Percentiles rank a stretch among this genome's conserved stretches.
Evolutionary conservation across 2,113 vertebrate species (phyloP).

Genomic region (Zosterops lateralis): DNA sequence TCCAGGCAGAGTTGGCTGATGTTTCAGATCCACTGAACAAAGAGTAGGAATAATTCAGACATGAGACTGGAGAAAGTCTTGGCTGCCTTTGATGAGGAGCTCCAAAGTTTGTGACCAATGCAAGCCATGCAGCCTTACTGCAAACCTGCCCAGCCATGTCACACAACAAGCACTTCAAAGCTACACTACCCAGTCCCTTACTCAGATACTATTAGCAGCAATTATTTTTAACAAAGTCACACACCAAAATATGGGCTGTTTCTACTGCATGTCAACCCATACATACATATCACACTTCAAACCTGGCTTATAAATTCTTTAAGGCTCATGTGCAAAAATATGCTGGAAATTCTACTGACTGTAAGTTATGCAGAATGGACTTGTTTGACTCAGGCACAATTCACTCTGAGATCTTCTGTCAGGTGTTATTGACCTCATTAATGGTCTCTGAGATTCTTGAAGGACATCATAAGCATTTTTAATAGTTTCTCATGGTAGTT

Average conservation of each 20-base stretch:
- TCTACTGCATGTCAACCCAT: neutral
- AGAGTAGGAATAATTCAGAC: neutral
- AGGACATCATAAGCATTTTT: neutral
- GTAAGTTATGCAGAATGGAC: neutral
- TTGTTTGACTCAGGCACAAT: neutral
- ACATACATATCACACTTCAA: neutral
- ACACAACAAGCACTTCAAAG: neutral
- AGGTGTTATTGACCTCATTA: neutral
- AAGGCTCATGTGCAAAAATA: neutral
- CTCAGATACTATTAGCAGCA: neutral
- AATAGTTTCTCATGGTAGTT: neutral
- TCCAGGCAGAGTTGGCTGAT: neutral
- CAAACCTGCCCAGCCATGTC: neutral
- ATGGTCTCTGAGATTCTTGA: neutral
- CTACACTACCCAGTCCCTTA: neutral
- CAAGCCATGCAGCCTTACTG: neutral
- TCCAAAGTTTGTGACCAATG: neutral
- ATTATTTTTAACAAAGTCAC: neutral
- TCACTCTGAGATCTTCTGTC: neutral
- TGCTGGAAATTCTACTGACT: neutral
- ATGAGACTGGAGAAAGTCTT: neutral
- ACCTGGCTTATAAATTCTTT: neutral
- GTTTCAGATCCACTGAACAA: neutral
- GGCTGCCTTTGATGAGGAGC: neutral
- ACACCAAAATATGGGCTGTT: neutral